Percentiles rank a stretch among this genome's conserved stretches.
These are phyloP conservation scores for Chamaea fasciata DNA, from an alignment of 2,113 vertebrate species.

Conservation along the genomic window DNA sequence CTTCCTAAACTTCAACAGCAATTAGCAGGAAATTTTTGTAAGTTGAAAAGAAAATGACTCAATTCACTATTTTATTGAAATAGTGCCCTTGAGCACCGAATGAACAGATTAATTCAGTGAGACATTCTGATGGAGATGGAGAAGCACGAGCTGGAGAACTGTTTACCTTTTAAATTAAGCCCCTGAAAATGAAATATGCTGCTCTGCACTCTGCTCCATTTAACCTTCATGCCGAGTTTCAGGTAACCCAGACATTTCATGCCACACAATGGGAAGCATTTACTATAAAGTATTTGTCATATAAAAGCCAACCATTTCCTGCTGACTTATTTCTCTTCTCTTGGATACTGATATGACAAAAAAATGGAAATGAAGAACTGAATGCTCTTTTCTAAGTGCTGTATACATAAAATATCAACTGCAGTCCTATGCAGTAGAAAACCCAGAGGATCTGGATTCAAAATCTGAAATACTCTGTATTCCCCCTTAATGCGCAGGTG, in stretches of 20 bases:
- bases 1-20: not conserved
- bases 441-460: not conserved
- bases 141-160: not conserved
- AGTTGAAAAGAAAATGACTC: not conserved
- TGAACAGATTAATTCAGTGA: not conserved
- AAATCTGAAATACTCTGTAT: not conserved
- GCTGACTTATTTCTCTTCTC: not conserved
- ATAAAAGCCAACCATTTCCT: not conserved
- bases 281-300: not conserved
- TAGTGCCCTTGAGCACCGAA: not conserved
- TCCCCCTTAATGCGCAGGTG: not conserved
- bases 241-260: not conserved
- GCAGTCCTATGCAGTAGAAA: not conserved
- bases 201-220: not conserved
- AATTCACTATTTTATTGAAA: not conserved
- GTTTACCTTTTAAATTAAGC: not conserved
- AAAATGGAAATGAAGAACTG: not conserved
- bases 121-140: not conserved
- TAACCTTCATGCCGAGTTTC: not conserved
- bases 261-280: not conserved
- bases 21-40: not conserved
- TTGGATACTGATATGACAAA: not conserved
- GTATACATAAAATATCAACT: conserved; percentile 16
- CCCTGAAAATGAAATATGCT: not conserved
- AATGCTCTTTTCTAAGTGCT: not conserved